Evolutionary conservation across 2,888 invertebrate species (phyloP).

Genomic region (Heliconius ethilla): DNA sequence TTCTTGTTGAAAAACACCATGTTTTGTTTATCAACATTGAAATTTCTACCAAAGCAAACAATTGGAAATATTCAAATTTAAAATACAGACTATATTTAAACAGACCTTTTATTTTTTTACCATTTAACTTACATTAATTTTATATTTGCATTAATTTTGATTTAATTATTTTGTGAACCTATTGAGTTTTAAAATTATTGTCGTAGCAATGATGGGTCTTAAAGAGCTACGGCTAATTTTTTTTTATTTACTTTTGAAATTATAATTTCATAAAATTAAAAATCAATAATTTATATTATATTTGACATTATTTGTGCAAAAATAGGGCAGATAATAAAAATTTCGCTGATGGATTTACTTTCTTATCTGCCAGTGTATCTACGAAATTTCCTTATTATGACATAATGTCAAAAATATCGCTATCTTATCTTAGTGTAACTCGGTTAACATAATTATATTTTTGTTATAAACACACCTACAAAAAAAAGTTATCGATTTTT

Average conservation of each 20-base stretch:
- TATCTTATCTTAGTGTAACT: constrained; percentile 32
- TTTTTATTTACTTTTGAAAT: neutral
- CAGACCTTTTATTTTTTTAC: neutral
- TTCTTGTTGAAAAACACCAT: neutral
- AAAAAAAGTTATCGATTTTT: neutral
- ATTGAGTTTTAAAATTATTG: too few relatives aligned
- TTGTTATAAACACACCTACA: constrained; percentile 9
- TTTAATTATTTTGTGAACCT: too few relatives aligned
- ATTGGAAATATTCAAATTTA: constrained; percentile 7
- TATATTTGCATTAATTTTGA: neutral
- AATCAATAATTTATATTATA: neutral
- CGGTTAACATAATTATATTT: constrained; percentile 18
- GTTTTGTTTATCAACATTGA: neutral
- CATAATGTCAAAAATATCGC: constrained; percentile 16
- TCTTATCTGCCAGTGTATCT: constrained; percentile 23
- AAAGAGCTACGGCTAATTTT: too few relatives aligned
- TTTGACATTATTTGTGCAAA: neutral
- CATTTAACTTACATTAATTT: neutral
- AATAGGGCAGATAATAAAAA: constrained; percentile 1
- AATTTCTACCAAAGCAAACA: neutral
- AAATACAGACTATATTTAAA: neutral
- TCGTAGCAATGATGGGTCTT: too few relatives aligned
- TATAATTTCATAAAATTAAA: neutral
- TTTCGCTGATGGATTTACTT: constrained; percentile 17
- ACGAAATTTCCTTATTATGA: constrained; percentile 30